Base-by-base conservation (phyloP, 2,113 vertebrate species). In the Corvus moneduloides region DNA sequence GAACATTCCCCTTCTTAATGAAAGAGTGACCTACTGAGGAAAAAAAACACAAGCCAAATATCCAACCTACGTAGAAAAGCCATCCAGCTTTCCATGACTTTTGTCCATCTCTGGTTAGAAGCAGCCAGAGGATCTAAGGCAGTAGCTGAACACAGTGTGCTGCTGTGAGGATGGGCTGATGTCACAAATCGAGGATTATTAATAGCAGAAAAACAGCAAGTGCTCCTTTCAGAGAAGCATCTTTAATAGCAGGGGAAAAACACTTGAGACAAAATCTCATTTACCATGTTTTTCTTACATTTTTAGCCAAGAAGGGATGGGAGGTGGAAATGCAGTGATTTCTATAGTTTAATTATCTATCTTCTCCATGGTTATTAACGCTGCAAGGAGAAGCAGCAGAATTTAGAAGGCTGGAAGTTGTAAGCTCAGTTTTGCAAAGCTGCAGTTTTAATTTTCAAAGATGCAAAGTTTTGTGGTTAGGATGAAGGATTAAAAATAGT, bases 161-260 rank as follows among this genome's bases (percentile, higher is more conserved):
- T 96, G 89, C 95, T 97, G 93, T 76, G 92, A 82, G 95, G 92
- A 96, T 35, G 52, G 59, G 91, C 69, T 89, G 96, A 95, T 92
- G 81, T 92, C 94, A 95, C 90, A 76, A 94, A 84, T 23, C 33
- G n/a, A 87, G 90, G 89, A 89, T 96, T 97, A 97, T 96, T 97
- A 97, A 97, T 94, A 98, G 97, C 48, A 61, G 55, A 62, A 89
- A 96, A 91, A 1, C 83, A 96, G 83, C 88, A 87, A 97, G 93
- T 82, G 92, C 86, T 91, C 58, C 96, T 96, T 90, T 82, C 82
- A 64, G 59, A 68, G 51, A 68, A 64, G 58, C 85, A 77, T 95
- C 93, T 94, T 94, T 96, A 96, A 96, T 96, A 95, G 87, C 79
- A 94, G 92, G 87, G 88, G 55, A 7, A 78, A 94, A 76, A 77